Evolutionary conservation across 2,113 vertebrate species (phyloP).

Genomic region (Callocephalon fimbriatum): DNA sequence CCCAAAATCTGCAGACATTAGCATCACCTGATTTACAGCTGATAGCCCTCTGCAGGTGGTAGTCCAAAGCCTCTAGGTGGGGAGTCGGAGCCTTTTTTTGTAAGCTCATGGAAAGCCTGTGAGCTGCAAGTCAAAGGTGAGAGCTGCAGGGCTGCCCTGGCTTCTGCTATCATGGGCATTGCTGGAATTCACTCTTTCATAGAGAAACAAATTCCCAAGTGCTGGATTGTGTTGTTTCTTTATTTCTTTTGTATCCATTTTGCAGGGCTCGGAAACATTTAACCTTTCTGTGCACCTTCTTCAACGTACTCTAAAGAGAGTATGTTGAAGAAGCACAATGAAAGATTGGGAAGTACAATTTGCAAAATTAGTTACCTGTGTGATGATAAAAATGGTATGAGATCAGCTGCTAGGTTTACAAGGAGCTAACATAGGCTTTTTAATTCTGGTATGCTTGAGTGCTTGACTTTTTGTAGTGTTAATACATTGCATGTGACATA

Average conservation of each 20-base stretch:
- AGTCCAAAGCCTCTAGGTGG: neutral
- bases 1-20: neutral
- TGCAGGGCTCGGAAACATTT: neutral
- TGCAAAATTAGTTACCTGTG: neutral
- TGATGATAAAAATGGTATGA: neutral
- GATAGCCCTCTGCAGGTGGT: neutral
- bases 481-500: accelerated
- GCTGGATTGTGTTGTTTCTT: neutral
- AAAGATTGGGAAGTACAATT: neutral
- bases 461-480: neutral
- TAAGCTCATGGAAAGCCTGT: neutral
- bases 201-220: neutral
- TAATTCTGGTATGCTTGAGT: neutral
- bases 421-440: neutral
- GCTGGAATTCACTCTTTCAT: neutral
- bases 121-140: neutral
- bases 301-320: neutral
- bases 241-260: neutral
- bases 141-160: accelerated
- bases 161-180: neutral
- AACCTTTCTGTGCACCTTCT: neutral
- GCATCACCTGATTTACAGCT: neutral
- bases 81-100: neutral
- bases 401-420: neutral
- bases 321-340: neutral